Evolutionary conservation across 1,140 invertebrate genomes (phyloP).

Genomic region (Hypsibius dujardini): DNA sequence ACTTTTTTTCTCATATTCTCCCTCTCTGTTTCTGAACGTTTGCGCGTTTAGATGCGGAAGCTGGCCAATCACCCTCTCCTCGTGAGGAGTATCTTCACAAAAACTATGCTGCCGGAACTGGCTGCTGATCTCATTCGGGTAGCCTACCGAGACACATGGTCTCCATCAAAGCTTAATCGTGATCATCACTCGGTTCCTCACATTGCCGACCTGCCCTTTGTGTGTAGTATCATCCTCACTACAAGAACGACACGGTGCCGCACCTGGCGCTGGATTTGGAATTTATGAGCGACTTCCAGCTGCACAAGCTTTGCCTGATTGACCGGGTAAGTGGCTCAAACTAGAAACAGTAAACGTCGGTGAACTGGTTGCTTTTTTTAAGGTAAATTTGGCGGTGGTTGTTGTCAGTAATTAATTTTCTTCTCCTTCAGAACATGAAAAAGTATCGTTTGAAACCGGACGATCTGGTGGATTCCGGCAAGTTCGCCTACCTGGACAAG

Average conservation of each 20-base stretch:
- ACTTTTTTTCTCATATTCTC: too few relatives aligned
- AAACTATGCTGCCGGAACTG: conserved; percentile 42
- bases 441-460: conserved; percentile 31
- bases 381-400: too few relatives aligned
- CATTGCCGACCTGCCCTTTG: not conserved
- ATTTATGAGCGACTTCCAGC: conserved; percentile 74
- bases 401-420: too few relatives aligned
- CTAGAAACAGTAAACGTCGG: too few relatives aligned
- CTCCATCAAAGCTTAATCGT: too few relatives aligned
- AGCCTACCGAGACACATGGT: not conserved
- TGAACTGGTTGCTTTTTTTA: too few relatives aligned
- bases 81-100: conserved; percentile 55
- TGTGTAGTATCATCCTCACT: conserved; percentile 34
- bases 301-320: conserved; percentile 53
- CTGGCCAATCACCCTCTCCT: conserved; percentile 72
- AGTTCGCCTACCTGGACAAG: conserved; percentile 37
- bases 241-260: conserved; percentile 58
- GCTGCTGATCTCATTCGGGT: conserved; percentile 34
- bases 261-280: conserved; percentile 69
- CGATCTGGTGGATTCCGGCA: conserved; percentile 37
- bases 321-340: not conserved
- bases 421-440: conserved; percentile 26
- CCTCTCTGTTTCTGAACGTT: too few relatives aligned
- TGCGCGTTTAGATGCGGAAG: conserved; percentile 43
- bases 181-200: too few relatives aligned